Evolutionary conservation across 92 coral and sea anemone genomes (phyloP), one percentile per base, ranked within the genome.

Genomic region (Porites lobata): DNA sequence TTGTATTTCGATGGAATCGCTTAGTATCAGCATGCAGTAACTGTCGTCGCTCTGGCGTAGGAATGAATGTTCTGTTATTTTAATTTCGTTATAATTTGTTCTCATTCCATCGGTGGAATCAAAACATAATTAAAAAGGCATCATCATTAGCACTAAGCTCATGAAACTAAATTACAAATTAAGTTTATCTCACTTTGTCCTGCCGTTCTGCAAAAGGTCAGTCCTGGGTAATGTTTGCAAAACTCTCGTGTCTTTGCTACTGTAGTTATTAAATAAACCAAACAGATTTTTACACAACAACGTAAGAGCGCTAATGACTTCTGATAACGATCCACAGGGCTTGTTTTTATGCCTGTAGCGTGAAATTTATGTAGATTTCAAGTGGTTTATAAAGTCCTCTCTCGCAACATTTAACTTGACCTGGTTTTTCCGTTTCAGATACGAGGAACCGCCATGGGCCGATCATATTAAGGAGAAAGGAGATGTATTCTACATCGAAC

Each of bases 381-480:
- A 59, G 81, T 63, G 17, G 26, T 56, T 21, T 50, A n/a, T 32
- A 70, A 50, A 69, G 53, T 69, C 57, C 13, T 58, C 20, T 8
- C 61, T 38, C 61, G 61, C 87, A 77, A 58, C 82, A 86, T 81
- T 72, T 68, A 29, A 12, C 65, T 66, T 59, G 63, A 9, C 64
- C 21, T 66, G 50, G 52, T 66, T 65, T 65, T 47, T 64, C 59
- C 19, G 69, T 81, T 82, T 58, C 81, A 96, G 99, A 68, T 90
- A 82, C 82, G 99, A 96, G 65, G 98, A 96, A 47, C 98, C 99
- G n/a, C 98, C 98, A 3, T 98, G 99, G 99, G 96, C 92, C 20
- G 95, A 93, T 1, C 97, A 98, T 59, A 96, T 98, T 9, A 95
- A 79, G 50, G 99, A 96, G 75, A 94, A 91, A 85, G 99, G 99